Conservation (phyloP, 1,140 invertebrate species). For the Adelges cooleyi region DNA sequence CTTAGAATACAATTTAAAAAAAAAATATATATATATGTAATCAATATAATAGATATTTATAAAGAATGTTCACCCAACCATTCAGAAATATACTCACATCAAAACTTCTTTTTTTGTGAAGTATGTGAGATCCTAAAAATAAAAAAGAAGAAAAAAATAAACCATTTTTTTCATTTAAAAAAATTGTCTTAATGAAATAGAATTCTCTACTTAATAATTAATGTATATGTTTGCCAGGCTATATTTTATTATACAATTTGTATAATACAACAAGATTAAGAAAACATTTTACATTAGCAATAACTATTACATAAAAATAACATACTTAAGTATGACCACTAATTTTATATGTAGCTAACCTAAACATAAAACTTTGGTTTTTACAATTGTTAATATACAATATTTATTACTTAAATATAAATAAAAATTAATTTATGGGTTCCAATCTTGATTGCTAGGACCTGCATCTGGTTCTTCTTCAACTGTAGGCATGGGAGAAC, state of each 20-base stretch:
- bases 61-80: not conserved
- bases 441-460: slow-evolving; percentile 24
- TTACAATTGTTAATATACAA: slow-evolving; percentile 15
- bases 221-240: slow-evolving; percentile 18
- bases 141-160: slow-evolving; percentile 32
- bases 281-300: slow-evolving; percentile 20
- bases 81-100: slow-evolving; percentile 56
- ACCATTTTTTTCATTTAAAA: not conserved
- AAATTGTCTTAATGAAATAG: slow-evolving; percentile 42
- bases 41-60: slow-evolving; percentile 28
- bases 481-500: slow-evolving; percentile 23
- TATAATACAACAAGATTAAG: slow-evolving; percentile 10
- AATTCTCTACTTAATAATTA: slow-evolving; percentile 16
- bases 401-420: not conserved
- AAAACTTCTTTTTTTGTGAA: slow-evolving; percentile 83
- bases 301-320: slow-evolving; percentile 21
- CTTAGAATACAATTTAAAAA: slow-evolving; percentile 21
- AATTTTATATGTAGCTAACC: not conserved
- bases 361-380: slow-evolving; percentile 11
- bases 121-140: slow-evolving; percentile 70
- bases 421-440: slow-evolving; percentile 8
- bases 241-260: slow-evolving; percentile 25
- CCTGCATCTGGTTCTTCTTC: slow-evolving; percentile 26
- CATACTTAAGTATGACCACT: slow-evolving; percentile 24
- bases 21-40: slow-evolving; percentile 3